A percentile compares a stretch with the other conserved stretches of the same genome.
These are phyloP conservation scores for Clarias laeviceps DNA, from an alignment of 2,797 vertebrate genomes.

Conservation along the genomic window DNA sequence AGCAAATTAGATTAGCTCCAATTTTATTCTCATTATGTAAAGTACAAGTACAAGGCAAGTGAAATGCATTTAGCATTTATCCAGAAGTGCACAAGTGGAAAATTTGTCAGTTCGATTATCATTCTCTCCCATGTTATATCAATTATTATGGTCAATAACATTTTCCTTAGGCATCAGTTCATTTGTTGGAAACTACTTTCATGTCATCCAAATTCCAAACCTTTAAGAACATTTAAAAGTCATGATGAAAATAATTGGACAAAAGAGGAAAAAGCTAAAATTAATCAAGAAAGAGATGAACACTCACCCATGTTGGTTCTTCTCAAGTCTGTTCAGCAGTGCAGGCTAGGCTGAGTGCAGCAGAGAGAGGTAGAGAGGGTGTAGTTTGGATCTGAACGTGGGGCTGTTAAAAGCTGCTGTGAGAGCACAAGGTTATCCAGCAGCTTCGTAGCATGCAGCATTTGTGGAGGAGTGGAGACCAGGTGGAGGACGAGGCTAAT, in stretches of 20 bases:
- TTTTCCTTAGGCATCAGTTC: background rate
- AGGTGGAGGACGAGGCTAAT: slow-evolving; percentile 1
- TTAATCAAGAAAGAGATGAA: slow-evolving; percentile 15
- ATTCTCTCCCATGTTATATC: background rate
- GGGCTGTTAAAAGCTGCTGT: slow-evolving; percentile 54
- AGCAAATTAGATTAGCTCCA: too few relatives aligned
- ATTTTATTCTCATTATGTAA: too few relatives aligned
- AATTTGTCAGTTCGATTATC: background rate
- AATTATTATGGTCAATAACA: background rate
- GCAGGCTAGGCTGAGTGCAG: slow-evolving; percentile 9
- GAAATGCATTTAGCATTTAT: too few relatives aligned
- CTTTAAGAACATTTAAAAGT: background rate
- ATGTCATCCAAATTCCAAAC: background rate
- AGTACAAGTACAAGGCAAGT: too few relatives aligned
- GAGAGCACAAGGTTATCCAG: slow-evolving; percentile 55
- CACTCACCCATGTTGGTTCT: slow-evolving; percentile 49
- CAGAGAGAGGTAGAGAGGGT: slow-evolving; percentile 22
- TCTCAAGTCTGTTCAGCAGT: slow-evolving; percentile 27
- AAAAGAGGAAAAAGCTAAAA: background rate
- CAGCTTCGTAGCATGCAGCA: slow-evolving; percentile 22
- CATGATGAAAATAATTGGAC: background rate
- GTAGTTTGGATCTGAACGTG: slow-evolving; percentile 27
- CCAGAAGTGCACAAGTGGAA: too few relatives aligned
- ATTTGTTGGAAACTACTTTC: background rate
- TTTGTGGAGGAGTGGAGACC: slow-evolving; percentile 21